A percentile compares a stretch with the other conserved stretches of the same genome.
These are phyloP conservation scores for Copidosoma aretas DNA, from an alignment of 2,888 invertebrate species.

Conservation along the genomic window DNA sequence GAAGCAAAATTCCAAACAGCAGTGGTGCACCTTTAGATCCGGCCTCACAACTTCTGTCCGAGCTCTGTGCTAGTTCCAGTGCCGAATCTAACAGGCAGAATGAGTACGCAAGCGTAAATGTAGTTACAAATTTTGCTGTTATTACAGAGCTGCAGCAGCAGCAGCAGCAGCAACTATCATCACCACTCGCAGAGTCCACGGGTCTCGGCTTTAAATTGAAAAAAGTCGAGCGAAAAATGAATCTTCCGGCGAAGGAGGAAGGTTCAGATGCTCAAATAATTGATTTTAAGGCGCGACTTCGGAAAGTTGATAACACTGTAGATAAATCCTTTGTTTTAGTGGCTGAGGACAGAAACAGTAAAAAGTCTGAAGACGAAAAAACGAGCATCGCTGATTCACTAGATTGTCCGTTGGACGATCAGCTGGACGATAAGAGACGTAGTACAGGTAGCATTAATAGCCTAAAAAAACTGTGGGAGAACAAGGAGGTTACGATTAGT, in stretches of 20 bases:
- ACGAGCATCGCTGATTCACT: constrained; percentile 43
- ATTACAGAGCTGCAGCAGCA: constrained; percentile 3
- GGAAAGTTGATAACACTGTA: constrained; percentile 69
- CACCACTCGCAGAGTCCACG: constrained; percentile 52
- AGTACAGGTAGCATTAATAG: constrained; percentile 93
- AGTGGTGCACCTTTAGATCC: constrained; percentile 70
- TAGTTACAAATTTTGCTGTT: constrained; percentile 45
- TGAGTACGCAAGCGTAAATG: constrained; percentile 55
- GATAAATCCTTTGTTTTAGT: constrained; percentile 43
- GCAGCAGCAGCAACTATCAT: constrained; percentile 43
- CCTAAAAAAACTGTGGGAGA: constrained; percentile 91
- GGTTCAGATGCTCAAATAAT: constrained; percentile 71
- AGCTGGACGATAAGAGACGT: constrained; percentile 83
- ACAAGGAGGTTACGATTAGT: constrained; percentile 67
- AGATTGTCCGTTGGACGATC: constrained; percentile 63
- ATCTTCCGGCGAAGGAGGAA: constrained; percentile 67
- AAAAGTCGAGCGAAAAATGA: constrained; percentile 74
- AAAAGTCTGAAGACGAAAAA: constrained; percentile 52
- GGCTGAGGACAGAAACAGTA: constrained; percentile 48
- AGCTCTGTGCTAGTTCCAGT: constrained; percentile 84
- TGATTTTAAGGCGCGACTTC: constrained; percentile 82
- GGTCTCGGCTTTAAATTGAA: constrained; percentile 67
- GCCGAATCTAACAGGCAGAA: constrained; percentile 66
- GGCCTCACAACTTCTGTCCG: constrained; percentile 80
- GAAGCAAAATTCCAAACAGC: constrained; percentile 41